Percentiles rank a stretch among this genome's conserved stretches.
These are phyloP conservation scores for Prosopocoilus inquinatus DNA, from an alignment of 2,888 invertebrate genomes.

Conservation along the genomic window DNA sequence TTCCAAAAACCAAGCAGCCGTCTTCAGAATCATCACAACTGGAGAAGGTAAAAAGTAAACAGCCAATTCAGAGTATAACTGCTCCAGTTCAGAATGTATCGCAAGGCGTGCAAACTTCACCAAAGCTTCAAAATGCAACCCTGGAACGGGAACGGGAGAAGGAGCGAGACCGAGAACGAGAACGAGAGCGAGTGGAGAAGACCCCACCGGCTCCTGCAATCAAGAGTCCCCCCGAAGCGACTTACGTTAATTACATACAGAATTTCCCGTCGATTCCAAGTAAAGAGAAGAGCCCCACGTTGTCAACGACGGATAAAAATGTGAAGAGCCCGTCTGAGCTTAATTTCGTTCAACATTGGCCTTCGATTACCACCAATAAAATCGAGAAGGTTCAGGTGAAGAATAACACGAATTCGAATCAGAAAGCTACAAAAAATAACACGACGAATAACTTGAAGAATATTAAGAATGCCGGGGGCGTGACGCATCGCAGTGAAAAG, in stretches of 20 bases:
- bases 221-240: slow-evolving; percentile 6
- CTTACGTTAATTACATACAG: slow-evolving; percentile 13
- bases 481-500: background rate
- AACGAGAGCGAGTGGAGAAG: background rate
- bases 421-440: slow-evolving; percentile 17
- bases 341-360: slow-evolving; percentile 38
- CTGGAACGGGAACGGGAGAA: slow-evolving; percentile 1
- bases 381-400: slow-evolving; percentile 17
- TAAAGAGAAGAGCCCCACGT: slow-evolving; percentile 12
- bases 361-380: slow-evolving; percentile 38
- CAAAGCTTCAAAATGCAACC: slow-evolving; percentile 5
- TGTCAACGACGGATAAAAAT: background rate
- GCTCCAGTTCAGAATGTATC: slow-evolving; percentile 3
- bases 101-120: slow-evolving; percentile 8
- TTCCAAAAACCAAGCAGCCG: slow-evolving; percentile 6
- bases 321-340: slow-evolving; percentile 35
- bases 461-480: slow-evolving; percentile 26
- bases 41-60: slow-evolving; percentile 1
- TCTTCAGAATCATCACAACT: background rate
- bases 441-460: slow-evolving; percentile 16
- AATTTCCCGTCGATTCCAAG: slow-evolving; percentile 15
- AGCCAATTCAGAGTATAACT: slow-evolving; percentile 12
- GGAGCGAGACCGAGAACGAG: no score
- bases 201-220: background rate
- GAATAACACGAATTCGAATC: slow-evolving; percentile 24